These are phyloP conservation scores for Hypomecis atomaria DNA, from an alignment of 2,888 invertebrate species.

Conservation along the genomic window DNA sequence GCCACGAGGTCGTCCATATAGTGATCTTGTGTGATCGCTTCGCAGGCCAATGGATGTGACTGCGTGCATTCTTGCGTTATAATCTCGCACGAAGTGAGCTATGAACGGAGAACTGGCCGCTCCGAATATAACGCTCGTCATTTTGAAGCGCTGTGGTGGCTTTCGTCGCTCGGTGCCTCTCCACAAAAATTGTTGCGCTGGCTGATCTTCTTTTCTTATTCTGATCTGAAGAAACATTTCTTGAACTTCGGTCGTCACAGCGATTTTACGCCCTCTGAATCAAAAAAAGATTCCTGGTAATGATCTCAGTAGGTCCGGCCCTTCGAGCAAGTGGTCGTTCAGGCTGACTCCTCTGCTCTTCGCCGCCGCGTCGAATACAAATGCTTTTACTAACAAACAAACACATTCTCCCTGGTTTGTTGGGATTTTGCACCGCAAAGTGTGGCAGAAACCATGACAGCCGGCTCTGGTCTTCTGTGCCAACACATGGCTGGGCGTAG, in stretches of 20 bases:
- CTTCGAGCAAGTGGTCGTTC: slow-evolving; percentile 13
- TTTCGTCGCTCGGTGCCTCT: neutral
- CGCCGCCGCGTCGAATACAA: slow-evolving; percentile 21
- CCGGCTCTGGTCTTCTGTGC: neutral
- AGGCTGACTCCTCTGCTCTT: slow-evolving; percentile 4
- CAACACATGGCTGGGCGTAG: neutral
- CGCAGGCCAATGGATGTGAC: too few relatives aligned
- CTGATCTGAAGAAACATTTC: slow-evolving; percentile 15
- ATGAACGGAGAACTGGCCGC: too few relatives aligned
- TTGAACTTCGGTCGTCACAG: slow-evolving; percentile 6
- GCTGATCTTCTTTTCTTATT: slow-evolving; percentile 12
- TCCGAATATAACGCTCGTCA: slow-evolving; percentile 9
- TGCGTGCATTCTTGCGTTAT: too few relatives aligned
- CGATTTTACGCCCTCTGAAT: slow-evolving; percentile 6
- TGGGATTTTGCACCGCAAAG: slow-evolving; percentile 7
- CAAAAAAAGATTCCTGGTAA: slow-evolving; percentile 13
- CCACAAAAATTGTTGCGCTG: slow-evolving; percentile 6
- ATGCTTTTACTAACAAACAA: too few relatives aligned
- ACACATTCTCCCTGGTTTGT: slow-evolving; percentile 5
- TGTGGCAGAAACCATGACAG: neutral
- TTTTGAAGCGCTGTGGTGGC: neutral
- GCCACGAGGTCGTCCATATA: too few relatives aligned
- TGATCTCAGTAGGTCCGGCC: slow-evolving; percentile 14
- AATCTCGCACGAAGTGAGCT: too few relatives aligned
- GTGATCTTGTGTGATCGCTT: too few relatives aligned